These are phyloP conservation scores for Ptilodon capucinus DNA, from an alignment of 2,888 invertebrate genomes.

Conservation along the genomic window DNA sequence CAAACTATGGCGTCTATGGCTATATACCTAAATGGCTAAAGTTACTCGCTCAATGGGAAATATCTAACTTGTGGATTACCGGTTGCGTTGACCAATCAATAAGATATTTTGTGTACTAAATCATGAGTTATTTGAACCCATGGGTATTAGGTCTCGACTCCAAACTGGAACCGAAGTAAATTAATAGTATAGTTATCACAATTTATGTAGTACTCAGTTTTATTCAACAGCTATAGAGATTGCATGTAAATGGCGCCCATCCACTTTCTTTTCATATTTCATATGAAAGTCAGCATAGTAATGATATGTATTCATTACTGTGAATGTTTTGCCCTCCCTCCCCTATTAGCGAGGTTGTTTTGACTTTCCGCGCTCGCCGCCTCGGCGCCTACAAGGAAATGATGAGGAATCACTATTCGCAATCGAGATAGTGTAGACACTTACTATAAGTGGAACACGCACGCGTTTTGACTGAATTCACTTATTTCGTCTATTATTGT, in stretches of 20 bases:
- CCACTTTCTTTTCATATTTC: neutral
- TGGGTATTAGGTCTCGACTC: too few species aligned
- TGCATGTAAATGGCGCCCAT: neutral
- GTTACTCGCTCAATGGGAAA: too few species aligned
- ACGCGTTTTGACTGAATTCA: conserved; percentile 61
- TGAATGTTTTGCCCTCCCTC: conserved; percentile 22
- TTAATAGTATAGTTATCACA: too few species aligned
- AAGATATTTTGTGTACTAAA: too few species aligned
- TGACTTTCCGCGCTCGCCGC: conserved; percentile 50
- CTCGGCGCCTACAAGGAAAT: conserved; percentile 57
- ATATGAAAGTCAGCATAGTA: neutral
- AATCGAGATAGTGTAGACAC: conserved; percentile 62
- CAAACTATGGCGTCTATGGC: too few species aligned
- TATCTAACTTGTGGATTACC: too few species aligned
- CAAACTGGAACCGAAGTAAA: too few species aligned
- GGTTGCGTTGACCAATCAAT: too few species aligned
- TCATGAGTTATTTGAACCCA: too few species aligned
- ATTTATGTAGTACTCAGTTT: neutral
- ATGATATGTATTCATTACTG: neutral
- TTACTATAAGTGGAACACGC: conserved; percentile 53
- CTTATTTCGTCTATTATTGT: conserved; percentile 40
- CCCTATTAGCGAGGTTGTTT: conserved; percentile 51
- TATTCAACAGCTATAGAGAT: neutral
- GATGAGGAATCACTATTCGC: conserved; percentile 56
- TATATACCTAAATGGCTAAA: too few species aligned